These are phyloP conservation scores for Andricus curvator DNA, from an alignment of 2,888 invertebrate species.

Conservation along the genomic window DNA sequence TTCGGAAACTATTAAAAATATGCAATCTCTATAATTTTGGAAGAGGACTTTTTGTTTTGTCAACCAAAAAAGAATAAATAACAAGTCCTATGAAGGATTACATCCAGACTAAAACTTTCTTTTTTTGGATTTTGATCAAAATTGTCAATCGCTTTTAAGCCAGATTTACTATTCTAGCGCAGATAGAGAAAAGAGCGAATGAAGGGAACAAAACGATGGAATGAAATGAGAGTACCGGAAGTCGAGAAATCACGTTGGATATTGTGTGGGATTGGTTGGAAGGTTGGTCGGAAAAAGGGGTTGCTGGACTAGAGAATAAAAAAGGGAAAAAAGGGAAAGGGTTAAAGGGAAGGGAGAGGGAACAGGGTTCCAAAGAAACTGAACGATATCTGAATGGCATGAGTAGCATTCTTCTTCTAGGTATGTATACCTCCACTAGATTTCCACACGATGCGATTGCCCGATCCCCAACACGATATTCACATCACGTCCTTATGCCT, in stretches of 20 bases:
- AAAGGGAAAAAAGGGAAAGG: background rate
- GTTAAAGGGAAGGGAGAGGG: conserved; percentile 12
- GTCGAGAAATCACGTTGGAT: conserved; percentile 60
- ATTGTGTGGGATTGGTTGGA: conserved; percentile 48
- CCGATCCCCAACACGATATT: conserved; percentile 55
- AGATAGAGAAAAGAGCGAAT: conserved; percentile 15
- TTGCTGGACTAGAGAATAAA: background rate
- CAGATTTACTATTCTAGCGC: conserved; percentile 16
- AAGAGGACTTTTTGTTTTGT: too few species aligned
- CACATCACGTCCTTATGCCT: conserved; percentile 68
- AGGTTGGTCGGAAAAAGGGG: conserved; percentile 35
- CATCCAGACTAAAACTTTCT: background rate
- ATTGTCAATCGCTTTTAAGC: background rate
- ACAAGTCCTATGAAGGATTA: background rate
- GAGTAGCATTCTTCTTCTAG: conserved; percentile 44
- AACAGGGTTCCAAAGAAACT: conserved; percentile 45
- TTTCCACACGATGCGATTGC: conserved; percentile 21
- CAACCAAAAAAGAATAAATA: background rate
- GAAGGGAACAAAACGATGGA: conserved; percentile 42
- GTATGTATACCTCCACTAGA: conserved; percentile 5
- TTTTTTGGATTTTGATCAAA: background rate
- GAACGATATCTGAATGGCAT: conserved; percentile 47
- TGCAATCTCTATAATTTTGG: too few species aligned
- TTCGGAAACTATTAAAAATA: too few species aligned
- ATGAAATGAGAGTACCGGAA: conserved; percentile 47